A percentile compares a stretch with the other conserved stretches of the same genome.
phyloP scores from a whole-genome alignment of 2,797 vertebrate species.

The Malurus splendens region DNA sequence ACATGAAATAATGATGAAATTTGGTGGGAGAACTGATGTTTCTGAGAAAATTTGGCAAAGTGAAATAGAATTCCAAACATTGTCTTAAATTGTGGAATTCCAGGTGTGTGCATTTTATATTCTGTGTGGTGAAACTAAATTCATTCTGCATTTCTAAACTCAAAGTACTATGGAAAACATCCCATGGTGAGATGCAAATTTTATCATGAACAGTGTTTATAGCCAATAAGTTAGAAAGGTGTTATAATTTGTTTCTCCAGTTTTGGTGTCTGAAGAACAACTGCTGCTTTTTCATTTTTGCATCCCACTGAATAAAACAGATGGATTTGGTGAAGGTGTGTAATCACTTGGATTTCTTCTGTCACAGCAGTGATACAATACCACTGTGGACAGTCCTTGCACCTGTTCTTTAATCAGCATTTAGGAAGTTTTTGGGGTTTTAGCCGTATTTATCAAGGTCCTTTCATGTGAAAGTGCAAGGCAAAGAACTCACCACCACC shows the following conservation, averaged over 20 bases:
- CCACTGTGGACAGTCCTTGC: neutral
- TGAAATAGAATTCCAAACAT: neutral
- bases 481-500: accelerated
- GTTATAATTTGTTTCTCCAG: neutral
- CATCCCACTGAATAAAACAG: neutral
- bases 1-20: neutral
- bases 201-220: neutral
- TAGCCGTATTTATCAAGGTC: neutral
- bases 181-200: neutral
- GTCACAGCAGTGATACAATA: neutral
- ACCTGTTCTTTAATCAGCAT: neutral
- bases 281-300: neutral
- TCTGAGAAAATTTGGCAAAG: neutral
- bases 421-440: neutral
- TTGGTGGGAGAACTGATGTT: neutral
- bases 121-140: neutral
- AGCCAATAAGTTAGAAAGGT: neutral
- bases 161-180: neutral
- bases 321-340: neutral
- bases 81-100: neutral
- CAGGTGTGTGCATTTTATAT: accelerated
- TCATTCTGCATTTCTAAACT: neutral
- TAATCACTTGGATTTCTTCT: neutral
- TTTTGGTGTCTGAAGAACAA: neutral
- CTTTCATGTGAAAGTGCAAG: neutral